phyloP scores from a whole-genome alignment of 2,797 vertebrate genomes.

The Periophthalmus magnuspinnatus region DNA sequence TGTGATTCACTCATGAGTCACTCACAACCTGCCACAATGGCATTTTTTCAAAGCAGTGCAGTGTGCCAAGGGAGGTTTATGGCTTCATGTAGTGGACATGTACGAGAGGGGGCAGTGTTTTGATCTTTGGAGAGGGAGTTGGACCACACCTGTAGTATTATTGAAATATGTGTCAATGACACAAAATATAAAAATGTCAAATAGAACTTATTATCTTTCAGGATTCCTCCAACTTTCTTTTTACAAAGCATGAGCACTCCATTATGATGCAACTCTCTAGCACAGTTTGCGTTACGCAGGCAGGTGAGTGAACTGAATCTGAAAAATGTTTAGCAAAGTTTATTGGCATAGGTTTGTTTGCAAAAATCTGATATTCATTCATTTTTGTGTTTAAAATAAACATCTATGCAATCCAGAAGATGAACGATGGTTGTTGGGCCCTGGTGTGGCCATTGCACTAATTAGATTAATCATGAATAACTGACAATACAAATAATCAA shows the following conservation, averaged over 20 bases:
- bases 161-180: not conserved
- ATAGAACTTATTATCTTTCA: too few species aligned
- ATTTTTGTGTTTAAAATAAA: not conserved
- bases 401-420: not conserved
- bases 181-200: not conserved
- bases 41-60: not conserved
- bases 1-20: not conserved
- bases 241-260: too few species aligned
- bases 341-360: not conserved
- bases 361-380: too few species aligned
- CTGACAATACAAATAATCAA: not conserved
- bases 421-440: not conserved
- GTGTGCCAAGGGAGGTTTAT: not conserved
- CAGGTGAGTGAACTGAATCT: not conserved
- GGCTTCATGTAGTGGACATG: not conserved
- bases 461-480: not conserved
- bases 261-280: slow-evolving; percentile 9
- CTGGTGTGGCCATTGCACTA: too few species aligned
- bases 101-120: not conserved
- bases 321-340: not conserved
- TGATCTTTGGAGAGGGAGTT: not conserved
- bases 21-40: not conserved
- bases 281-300: not conserved
- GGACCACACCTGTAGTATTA: not conserved
- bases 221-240: too few species aligned